Percentiles rank a stretch among this genome's conserved stretches.
Evolutionary conservation across 2,113 vertebrate genomes (phyloP).

Genomic region (Leptocoma aspasia): DNA sequence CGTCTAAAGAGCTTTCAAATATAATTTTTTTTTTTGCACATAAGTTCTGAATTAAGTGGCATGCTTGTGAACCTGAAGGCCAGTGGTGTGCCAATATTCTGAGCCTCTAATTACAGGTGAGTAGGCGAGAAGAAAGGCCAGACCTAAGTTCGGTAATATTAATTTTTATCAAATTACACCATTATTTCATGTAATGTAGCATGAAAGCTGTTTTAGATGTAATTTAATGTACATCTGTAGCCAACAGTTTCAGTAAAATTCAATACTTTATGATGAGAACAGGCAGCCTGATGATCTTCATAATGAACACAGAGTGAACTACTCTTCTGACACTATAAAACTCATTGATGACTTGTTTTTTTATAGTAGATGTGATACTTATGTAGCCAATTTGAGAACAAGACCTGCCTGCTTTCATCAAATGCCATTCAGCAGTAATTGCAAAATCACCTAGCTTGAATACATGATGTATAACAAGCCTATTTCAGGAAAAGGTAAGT

Average conservation of each 20-base stretch:
- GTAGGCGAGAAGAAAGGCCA: background rate
- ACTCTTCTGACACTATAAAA: background rate
- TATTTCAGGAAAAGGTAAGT: background rate
- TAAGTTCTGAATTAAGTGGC: background rate
- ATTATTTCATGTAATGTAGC: background rate
- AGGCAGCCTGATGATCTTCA: background rate
- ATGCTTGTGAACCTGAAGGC: background rate
- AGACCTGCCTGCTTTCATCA: conserved; percentile 8
- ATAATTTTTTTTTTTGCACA: background rate
- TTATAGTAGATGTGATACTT: background rate
- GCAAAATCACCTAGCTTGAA: background rate
- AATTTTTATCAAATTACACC: background rate
- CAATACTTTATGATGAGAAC: background rate
- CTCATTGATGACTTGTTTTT: conserved; percentile 6
- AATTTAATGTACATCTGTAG: background rate
- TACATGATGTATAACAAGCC: background rate
- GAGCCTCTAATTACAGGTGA: background rate
- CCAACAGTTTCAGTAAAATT: conserved; percentile 16
- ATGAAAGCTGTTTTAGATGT: background rate
- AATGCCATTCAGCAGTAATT: background rate
- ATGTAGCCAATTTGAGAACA: background rate
- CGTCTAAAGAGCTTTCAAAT: background rate
- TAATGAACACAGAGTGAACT: background rate
- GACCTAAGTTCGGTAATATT: background rate
- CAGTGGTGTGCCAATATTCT: background rate